Conservation (phyloP, 2,113 vertebrate genomes). For the Alectura lathami region DNA sequence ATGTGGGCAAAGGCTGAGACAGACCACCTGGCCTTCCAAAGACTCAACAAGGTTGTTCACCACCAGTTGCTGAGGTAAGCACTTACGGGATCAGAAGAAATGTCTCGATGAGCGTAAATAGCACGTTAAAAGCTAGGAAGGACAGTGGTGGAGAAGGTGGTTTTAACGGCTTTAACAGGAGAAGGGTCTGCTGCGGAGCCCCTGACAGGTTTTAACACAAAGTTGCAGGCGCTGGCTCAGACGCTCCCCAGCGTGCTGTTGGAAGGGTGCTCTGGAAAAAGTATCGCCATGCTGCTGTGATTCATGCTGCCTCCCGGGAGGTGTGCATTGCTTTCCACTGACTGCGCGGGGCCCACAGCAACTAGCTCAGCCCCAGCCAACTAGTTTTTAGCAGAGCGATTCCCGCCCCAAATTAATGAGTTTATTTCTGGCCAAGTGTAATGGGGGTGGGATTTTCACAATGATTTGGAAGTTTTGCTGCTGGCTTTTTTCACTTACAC, state of each 20-base stretch:
- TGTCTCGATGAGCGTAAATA: not conserved
- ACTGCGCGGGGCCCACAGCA: not conserved
- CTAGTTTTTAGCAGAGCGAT: not conserved
- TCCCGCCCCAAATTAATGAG: not conserved
- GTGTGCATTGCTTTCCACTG: conserved; percentile 38
- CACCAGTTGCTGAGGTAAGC: not conserved
- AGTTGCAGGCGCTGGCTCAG: not conserved
- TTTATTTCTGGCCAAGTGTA: not conserved
- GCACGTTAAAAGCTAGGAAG: not conserved
- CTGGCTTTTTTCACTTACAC: not conserved
- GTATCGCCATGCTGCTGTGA: not conserved
- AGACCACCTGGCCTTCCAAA: not conserved
- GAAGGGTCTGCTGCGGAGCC: not conserved
- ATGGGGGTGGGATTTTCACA: not conserved
- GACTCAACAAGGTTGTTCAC: not conserved
- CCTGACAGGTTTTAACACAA: not conserved
- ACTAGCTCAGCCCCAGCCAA: not conserved
- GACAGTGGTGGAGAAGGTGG: not conserved
- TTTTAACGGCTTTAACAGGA: not conserved
- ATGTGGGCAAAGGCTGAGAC: not conserved
- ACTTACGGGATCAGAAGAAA: not conserved
- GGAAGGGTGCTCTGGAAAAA: conserved; percentile 51
- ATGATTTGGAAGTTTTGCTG: not conserved
- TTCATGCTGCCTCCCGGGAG: not conserved
- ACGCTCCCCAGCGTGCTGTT: not conserved